These are phyloP conservation scores for Dysidea cf. avara DNA, from an alignment of 37 sponge, comb jelly and placozoan species.

Conservation along the genomic window DNA sequence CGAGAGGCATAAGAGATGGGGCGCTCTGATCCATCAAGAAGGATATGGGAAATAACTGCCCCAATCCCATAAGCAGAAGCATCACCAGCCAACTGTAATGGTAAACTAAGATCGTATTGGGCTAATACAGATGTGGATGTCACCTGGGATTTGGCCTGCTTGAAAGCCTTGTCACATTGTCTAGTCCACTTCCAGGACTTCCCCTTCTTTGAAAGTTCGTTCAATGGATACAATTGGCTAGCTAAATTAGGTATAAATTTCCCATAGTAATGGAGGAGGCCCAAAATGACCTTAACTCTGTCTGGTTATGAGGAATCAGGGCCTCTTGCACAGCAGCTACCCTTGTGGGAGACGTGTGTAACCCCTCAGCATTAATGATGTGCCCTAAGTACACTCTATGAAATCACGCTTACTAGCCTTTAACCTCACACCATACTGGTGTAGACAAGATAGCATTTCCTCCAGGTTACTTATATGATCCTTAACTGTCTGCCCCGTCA, in stretches of 20 bases:
- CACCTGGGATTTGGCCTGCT: no score
- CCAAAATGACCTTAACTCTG: conserved; percentile 8
- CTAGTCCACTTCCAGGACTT: no score
- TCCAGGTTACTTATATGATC: conserved; percentile 5
- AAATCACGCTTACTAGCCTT: conserved; percentile 7
- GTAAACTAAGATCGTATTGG: no score
- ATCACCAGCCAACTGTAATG: no score
- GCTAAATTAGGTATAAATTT: conserved; percentile 17
- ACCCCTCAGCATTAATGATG: background rate
- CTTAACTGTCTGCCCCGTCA: background rate
- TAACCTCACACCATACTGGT: background rate
- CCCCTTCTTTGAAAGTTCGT: no score
- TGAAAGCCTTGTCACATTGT: no score
- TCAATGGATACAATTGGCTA: background rate
- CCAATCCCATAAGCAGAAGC: no score
- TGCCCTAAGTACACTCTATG: conserved; percentile 19
- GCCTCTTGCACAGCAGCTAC: conserved; percentile 6
- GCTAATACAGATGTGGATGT: no score
- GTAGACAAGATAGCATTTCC: background rate
- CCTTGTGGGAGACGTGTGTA: background rate
- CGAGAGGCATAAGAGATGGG: no score
- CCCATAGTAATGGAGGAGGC: conserved; percentile 10
- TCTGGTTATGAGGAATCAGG: conserved; percentile 4
- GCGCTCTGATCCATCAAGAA: no score
- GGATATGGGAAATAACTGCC: no score